Conservation (phyloP, 2,888 invertebrate species). For the Physocephala rufipes region DNA sequence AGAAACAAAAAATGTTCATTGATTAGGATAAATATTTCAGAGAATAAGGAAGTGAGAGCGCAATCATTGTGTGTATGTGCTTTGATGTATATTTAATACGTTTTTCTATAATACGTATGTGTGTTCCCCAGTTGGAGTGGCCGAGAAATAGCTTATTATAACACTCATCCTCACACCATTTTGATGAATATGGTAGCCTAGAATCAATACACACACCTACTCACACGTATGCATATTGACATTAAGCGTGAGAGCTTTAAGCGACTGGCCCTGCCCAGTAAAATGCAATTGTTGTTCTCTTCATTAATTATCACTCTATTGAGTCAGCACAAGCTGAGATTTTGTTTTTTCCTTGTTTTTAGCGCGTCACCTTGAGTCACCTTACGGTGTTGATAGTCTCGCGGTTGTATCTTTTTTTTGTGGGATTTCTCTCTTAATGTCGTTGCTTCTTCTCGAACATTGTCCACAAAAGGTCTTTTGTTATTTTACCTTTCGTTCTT, state of each 20-base stretch:
- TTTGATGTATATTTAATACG: no score
- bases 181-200: constrained; percentile 37
- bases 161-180: constrained; percentile 47
- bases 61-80: constrained; percentile 19
- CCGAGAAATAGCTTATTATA: constrained; percentile 47
- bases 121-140: constrained; percentile 44
- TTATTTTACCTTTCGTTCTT: no score
- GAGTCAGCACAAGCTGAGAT: constrained; percentile 7
- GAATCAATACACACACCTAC: neutral
- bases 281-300: constrained; percentile 18
- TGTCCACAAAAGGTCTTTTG: no score
- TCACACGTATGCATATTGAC: no score
- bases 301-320: neutral
- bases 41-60: constrained; percentile 26
- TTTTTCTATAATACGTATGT: neutral
- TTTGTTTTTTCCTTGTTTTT: constrained; percentile 30
- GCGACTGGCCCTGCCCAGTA: neutral
- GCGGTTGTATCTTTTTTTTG: constrained; percentile 33
- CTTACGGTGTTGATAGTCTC: constrained; percentile 11
- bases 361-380: constrained; percentile 4
- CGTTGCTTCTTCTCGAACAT: no score
- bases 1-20: no score
- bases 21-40: no score
- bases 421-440: neutral
- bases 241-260: neutral